Evolutionary conservation across 2,113 vertebrate species (phyloP).

Genomic region (Condylura cristata): DNA sequence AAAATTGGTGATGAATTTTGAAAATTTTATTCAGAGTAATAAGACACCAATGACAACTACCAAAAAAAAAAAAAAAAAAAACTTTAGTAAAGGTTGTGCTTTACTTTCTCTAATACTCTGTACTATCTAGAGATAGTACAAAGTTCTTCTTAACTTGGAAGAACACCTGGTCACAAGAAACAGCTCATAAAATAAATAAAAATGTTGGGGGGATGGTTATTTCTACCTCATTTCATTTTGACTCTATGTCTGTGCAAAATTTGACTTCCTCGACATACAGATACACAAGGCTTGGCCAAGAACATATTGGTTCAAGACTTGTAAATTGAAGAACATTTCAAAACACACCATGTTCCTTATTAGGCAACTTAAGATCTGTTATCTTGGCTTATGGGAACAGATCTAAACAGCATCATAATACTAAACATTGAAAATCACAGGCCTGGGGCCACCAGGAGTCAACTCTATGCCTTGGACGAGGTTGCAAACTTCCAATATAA

Average conservation of each 20-base stretch:
- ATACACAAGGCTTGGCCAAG: constrained; percentile 47
- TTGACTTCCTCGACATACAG: neutral
- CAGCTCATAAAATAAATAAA: constrained; percentile 53
- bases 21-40: constrained; percentile 53
- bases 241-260: neutral
- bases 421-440: constrained; percentile 74
- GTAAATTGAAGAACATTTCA: constrained; percentile 70
- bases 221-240: constrained; percentile 41
- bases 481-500: constrained; percentile 73
- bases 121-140: constrained; percentile 40
- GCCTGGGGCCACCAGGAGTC: constrained; percentile 75
- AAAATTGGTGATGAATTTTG: constrained; percentile 26
- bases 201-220: neutral
- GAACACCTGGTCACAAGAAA: constrained; percentile 67
- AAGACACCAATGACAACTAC: constrained; percentile 43
- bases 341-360: constrained; percentile 70
- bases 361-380: constrained; percentile 78
- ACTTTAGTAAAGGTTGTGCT: neutral
- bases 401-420: constrained; percentile 73
- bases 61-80: neutral
- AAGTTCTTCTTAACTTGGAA: constrained; percentile 56
- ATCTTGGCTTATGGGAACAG: constrained; percentile 70
- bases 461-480: constrained; percentile 62
- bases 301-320: constrained; percentile 67
- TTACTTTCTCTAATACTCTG: constrained; percentile 48